Evolutionary conservation across 2,797 vertebrate genomes (phyloP).

Genomic region (Danio choprae): DNA sequence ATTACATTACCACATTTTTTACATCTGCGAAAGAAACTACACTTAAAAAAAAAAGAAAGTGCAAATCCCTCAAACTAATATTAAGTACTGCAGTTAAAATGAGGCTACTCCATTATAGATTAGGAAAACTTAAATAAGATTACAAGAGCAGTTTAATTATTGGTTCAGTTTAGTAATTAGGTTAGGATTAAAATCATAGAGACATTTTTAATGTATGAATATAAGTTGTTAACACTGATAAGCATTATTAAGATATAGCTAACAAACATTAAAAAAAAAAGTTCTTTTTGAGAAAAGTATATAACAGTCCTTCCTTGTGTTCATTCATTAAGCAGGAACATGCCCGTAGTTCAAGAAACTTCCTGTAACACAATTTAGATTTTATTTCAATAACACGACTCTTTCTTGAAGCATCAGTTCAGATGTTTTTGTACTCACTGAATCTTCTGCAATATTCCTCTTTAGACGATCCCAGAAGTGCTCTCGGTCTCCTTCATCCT

Average conservation of each 20-base stretch:
- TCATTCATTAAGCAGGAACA: not conserved
- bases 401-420: not conserved
- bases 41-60: too few relatives aligned
- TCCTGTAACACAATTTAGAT: conserved; percentile 20
- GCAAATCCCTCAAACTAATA: too few relatives aligned
- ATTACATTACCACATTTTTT: too few relatives aligned
- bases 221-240: not conserved
- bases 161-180: not conserved
- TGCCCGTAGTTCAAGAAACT: not conserved
- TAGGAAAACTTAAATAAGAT: not conserved
- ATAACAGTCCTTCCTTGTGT: not conserved
- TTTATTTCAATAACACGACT: not conserved
- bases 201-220: not conserved
- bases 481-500: conserved; percentile 47
- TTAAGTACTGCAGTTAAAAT: too few relatives aligned
- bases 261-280: not conserved
- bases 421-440: conserved; percentile 15
- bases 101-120: not conserved
- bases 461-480: conserved; percentile 59
- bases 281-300: too few relatives aligned
- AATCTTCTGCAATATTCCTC: conserved; percentile 47
- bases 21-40: too few relatives aligned
- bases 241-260: not conserved
- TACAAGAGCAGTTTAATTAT: not conserved
- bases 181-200: not conserved